Percentiles rank a stretch among this genome's conserved stretches.
phyloP scores from a whole-genome alignment of 2,113 vertebrate genomes.

The Pteropus alecto region DNA sequence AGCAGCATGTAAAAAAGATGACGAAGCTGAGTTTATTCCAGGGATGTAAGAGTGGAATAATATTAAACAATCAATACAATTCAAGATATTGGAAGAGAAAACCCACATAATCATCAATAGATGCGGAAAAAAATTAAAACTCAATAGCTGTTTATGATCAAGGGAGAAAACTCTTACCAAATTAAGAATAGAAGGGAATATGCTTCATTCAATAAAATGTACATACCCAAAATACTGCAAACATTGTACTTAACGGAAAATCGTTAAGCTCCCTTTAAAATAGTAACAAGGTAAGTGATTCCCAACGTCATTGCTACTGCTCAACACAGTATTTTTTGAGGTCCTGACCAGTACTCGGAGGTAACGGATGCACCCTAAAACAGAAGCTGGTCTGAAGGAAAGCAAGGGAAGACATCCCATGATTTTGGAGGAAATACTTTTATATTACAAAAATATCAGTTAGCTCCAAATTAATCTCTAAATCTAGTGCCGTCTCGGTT shows the following conservation, averaged over 20 bases:
- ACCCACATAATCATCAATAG: neutral
- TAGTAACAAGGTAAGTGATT: neutral
- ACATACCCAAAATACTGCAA: neutral
- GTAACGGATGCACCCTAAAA: neutral
- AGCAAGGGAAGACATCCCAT: neutral
- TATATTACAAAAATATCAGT: neutral
- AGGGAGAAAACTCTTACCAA: neutral
- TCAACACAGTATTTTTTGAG: neutral
- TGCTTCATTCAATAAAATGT: neutral
- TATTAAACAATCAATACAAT: neutral
- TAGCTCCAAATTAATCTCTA: neutral
- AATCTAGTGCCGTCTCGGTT: neutral
- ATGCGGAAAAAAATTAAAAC: neutral
- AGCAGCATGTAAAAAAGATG: neutral
- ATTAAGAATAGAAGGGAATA: neutral
- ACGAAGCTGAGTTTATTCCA: neutral
- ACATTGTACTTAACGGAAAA: neutral
- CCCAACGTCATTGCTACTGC: too few species aligned
- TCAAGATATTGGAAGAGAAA: neutral
- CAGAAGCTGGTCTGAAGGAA: neutral
- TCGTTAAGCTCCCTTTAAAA: neutral
- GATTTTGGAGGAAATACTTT: neutral
- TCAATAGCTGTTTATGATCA: neutral
- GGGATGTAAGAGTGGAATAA: neutral
- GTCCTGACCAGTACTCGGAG: neutral